Evolutionary conservation across 2,797 vertebrate species (phyloP), one percentile per base, ranked within the genome.

Genomic region (Squalus acanthias): DNA sequence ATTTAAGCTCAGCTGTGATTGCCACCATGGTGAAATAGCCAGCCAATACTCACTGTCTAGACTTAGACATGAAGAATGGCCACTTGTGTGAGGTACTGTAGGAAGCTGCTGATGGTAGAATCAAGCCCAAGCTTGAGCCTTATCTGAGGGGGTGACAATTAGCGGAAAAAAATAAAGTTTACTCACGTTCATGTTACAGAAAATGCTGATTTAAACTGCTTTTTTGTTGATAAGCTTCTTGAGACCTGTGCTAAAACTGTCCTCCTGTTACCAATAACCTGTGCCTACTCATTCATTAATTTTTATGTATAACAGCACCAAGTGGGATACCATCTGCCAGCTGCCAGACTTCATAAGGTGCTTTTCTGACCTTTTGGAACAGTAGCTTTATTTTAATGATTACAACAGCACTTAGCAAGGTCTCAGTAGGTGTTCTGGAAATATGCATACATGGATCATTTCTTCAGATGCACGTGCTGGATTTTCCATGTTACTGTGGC

Each of bases 221-320:
- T 93, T 85, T 92, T 93, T 93, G n/a, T 39, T 46, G 60, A 33
- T 92, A 53, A 92, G 60, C 33, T 33, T 67, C 91, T 22, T 46
- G 60, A n/a, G 33, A 63, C 17, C 17, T 6, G 2, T 17, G 17
- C 9, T 17, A 74, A 74, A 95, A 74, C 0, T 33, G 22, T 72
- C 69, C 94, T 53, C 26, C 24, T 74, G 94, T 33, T 60, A 74
- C 70, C 94, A 95, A 76, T 95, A 95, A 74, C 26, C 67, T 72
- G 26, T n/a, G 70, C 69, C 53, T 76, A 74, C 67, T 50, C 20
- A 50, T 57, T 74, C 26, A 95, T 60, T 95, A 95, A 26, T 67
- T 39, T 39, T 74, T 76, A 57, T 74, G 39, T 5, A 46, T 24
- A 95, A 63, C 57, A 46, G 39, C 3, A 85, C 82, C 17, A 85